Base-by-base conservation (phyloP, 2,797 vertebrate genomes). In the Acanthurus lineatus region DNA sequence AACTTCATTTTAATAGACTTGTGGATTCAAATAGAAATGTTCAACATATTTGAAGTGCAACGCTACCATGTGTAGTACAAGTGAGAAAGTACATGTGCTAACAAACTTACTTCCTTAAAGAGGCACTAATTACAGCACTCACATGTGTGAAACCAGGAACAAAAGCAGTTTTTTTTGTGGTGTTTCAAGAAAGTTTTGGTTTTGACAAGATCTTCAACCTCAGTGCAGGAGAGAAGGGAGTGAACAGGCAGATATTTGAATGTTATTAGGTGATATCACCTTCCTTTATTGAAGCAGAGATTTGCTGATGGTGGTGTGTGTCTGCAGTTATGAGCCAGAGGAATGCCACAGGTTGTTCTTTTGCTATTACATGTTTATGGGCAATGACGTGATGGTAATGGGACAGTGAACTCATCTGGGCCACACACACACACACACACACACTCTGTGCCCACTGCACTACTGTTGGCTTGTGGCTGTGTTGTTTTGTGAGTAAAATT, bases 361-460 rank as follows among this genome's bases (percentile, higher is more conserved):
- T 76, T 80, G 80, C 89, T 76, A 69, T 85, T 87, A 88, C 79
- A 86, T 86, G 78, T 90, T 92, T 89, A 90, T 83, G 68, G 83
- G 84, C 58, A 42, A 80, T 89, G 91, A 93, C 70, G 88, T 89
- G 82, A 86, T 85, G 61, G 63, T 82, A 83, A 76, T 40, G 32
- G 80, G 77, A 86, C 86, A 83, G 68, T 86, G 80, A 88, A 84
- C 62, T 83, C 86, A 88, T 84, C 79, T 63, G 80, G 86, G 86
- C 87, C 91, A 89, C 89, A 88, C 81, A 91, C 86, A 80, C 52
- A 91, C 86, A 80, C 59, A 69, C 68, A 78, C 69, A 64, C 72
- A 68, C 62, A 69, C 63, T 73, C 77, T 44, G n/a, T 54, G 56
- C 74, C 79, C 19, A 10, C 73, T 86, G 61, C 65, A 76, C 77